Percentiles rank a stretch among this genome's conserved stretches.
Conservation (phyloP, 1,140 invertebrate species). For the Macrocentrus cingulum region DNA sequence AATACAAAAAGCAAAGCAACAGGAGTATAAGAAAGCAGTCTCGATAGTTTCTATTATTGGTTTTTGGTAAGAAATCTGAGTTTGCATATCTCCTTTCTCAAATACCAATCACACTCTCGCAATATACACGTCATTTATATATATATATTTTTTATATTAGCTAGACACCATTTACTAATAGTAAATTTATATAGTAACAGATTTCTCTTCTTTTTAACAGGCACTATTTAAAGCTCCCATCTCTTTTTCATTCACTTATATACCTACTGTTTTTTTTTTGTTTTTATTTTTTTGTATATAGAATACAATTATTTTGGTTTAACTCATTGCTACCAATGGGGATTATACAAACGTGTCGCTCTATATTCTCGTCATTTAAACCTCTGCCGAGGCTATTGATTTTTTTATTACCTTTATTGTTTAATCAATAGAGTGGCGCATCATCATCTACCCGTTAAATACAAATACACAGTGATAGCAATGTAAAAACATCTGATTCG, state of each 20-base stretch:
- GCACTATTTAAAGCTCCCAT: slow-evolving; percentile 57
- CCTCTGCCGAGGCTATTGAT: neutral
- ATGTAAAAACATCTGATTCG: no score
- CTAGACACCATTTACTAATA: neutral
- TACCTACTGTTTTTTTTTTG: neutral
- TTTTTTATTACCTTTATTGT: neutral
- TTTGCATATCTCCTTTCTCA: slow-evolving; percentile 6
- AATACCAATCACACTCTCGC: neutral
- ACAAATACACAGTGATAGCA: no score
- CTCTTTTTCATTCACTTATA: slow-evolving; percentile 23
- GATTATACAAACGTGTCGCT: neutral
- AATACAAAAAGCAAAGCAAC: slow-evolving; percentile 25
- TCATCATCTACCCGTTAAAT: no score
- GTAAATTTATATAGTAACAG: neutral
- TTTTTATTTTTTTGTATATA: slow-evolving; percentile 6
- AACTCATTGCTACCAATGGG: neutral
- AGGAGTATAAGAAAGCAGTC: slow-evolving; percentile 23
- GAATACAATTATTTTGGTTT: neutral
- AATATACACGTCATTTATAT: neutral
- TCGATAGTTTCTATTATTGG: slow-evolving; percentile 27
- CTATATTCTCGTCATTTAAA: neutral
- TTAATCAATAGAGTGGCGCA: neutral
- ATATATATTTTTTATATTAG: neutral
- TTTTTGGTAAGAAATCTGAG: neutral
- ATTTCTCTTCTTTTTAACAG: slow-evolving; percentile 37